Evolutionary conservation across 2,797 vertebrate species (phyloP).

Genomic region (Odontamblyopus lacepedii): DNA sequence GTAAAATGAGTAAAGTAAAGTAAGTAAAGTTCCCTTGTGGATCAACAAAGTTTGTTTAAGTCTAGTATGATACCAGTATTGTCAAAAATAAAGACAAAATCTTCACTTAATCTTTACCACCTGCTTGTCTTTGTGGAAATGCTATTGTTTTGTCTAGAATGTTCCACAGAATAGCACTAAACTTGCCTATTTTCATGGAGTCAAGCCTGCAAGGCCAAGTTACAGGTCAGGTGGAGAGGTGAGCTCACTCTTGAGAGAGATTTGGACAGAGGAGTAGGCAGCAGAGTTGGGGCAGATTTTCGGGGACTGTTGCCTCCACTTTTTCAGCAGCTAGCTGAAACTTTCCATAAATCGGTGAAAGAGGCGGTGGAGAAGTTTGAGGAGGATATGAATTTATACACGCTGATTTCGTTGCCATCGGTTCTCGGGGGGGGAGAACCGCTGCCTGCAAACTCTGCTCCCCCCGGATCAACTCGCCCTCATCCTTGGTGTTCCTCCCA

Average conservation of each 20-base stretch:
- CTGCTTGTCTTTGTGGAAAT: too few relatives aligned
- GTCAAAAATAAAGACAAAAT: too few relatives aligned
- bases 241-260: constrained; percentile 76
- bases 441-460: constrained; percentile 91
- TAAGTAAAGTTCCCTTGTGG: too few relatives aligned
- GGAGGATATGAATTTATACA: constrained; percentile 95
- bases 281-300: constrained; percentile 92
- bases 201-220: too few relatives aligned
- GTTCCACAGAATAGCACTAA: too few relatives aligned
- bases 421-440: constrained; percentile 85
- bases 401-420: constrained; percentile 81
- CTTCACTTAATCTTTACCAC: too few relatives aligned
- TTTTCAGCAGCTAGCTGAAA: constrained; percentile 82
- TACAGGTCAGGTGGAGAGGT: too few relatives aligned
- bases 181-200: too few relatives aligned
- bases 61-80: too few relatives aligned
- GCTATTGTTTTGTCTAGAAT: too few relatives aligned
- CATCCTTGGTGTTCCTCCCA: constrained; percentile 80
- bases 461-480: constrained; percentile 88
- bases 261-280: constrained; percentile 86
- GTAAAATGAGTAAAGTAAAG: too few relatives aligned
- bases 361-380: constrained; percentile 86
- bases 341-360: constrained; percentile 77
- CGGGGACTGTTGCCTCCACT: constrained; percentile 90
- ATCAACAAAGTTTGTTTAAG: too few relatives aligned